Percentiles rank a stretch among this genome's conserved stretches.
phyloP scores from a whole-genome alignment of 2,113 vertebrate species.

The Rousettus leschenaultii region DNA sequence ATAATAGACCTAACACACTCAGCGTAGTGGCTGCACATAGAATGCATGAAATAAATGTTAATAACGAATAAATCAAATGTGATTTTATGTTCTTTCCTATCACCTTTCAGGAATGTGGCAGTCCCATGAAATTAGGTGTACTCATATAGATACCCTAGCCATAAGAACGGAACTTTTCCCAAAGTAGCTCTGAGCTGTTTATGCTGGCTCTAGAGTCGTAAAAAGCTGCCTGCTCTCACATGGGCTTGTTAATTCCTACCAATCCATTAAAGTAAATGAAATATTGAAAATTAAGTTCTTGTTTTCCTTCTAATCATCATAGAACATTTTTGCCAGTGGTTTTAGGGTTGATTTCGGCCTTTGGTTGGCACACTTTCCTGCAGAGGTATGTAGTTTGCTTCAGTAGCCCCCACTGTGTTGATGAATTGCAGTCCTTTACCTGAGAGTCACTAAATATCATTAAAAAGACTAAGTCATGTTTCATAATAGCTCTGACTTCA shows the following conservation, averaged over 20 bases:
- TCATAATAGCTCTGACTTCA: neutral
- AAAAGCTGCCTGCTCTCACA: neutral
- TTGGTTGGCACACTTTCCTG: neutral
- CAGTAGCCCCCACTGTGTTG: neutral
- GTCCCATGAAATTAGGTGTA: neutral
- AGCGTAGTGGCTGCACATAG: neutral
- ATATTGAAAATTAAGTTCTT: neutral
- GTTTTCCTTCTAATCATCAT: conserved; percentile 14
- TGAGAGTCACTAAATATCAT: conserved; percentile 4
- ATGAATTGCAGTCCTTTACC: conserved; percentile 18
- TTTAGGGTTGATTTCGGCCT: neutral
- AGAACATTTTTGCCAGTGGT: neutral
- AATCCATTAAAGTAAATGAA: neutral
- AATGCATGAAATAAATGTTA: neutral
- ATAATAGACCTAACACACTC: neutral
- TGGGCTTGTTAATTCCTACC: neutral
- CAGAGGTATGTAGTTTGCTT: neutral
- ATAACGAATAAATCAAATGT: neutral
- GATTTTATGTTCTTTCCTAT: neutral
- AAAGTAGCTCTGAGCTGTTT: neutral
- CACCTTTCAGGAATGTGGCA: neutral
- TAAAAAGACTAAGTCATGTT: conserved; percentile 23
- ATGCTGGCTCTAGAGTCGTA: neutral
- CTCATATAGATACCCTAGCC: neutral
- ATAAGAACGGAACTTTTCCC: neutral